phyloP scores from a whole-genome alignment of 1,140 invertebrate genomes.

The Gerris buenoi region DNA sequence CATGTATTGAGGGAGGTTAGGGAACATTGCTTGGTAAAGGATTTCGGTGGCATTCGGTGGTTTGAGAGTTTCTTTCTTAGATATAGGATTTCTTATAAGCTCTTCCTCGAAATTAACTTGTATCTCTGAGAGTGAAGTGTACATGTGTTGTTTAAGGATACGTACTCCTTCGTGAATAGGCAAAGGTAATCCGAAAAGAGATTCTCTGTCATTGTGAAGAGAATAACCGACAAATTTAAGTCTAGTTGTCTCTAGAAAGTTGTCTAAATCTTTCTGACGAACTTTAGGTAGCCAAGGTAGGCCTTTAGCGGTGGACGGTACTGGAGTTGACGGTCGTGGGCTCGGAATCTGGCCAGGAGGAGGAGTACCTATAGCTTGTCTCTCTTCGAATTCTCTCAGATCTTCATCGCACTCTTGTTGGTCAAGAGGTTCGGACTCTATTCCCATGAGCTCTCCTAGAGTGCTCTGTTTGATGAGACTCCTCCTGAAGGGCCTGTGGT shows the following conservation, averaged over 20 bases:
- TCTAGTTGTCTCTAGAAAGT: slow-evolving; percentile 77
- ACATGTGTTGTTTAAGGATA: slow-evolving; percentile 75
- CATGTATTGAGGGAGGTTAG: slow-evolving; percentile 90
- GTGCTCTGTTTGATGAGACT: slow-evolving; percentile 86
- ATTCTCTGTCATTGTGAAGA: slow-evolving; percentile 65
- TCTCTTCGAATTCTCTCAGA: slow-evolving; percentile 33
- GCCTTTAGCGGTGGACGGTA: slow-evolving; percentile 37
- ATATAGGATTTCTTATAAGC: slow-evolving; percentile 52
- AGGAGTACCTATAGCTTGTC: slow-evolving; percentile 28
- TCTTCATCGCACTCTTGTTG: slow-evolving; percentile 30
- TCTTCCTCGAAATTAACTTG: slow-evolving; percentile 73
- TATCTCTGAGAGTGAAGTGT: slow-evolving; percentile 64
- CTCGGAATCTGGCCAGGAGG: slow-evolving; percentile 31
- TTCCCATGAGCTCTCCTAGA: slow-evolving; percentile 63
- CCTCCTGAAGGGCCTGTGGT: slow-evolving; percentile 44
- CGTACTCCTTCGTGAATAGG: slow-evolving; percentile 90
- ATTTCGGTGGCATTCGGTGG: slow-evolving; percentile 68
- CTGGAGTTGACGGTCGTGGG: slow-evolving; percentile 35
- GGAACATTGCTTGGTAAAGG: slow-evolving; percentile 79
- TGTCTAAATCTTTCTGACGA: slow-evolving; percentile 79
- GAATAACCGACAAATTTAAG: slow-evolving; percentile 91
- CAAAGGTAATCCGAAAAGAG: slow-evolving; percentile 78
- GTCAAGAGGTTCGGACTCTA: slow-evolving; percentile 36
- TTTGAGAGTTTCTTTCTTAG: slow-evolving; percentile 49
- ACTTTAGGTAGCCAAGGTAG: slow-evolving; percentile 94